Base-by-base conservation (phyloP, 2,113 vertebrate species). In the Antechinus stuartii region DNA sequence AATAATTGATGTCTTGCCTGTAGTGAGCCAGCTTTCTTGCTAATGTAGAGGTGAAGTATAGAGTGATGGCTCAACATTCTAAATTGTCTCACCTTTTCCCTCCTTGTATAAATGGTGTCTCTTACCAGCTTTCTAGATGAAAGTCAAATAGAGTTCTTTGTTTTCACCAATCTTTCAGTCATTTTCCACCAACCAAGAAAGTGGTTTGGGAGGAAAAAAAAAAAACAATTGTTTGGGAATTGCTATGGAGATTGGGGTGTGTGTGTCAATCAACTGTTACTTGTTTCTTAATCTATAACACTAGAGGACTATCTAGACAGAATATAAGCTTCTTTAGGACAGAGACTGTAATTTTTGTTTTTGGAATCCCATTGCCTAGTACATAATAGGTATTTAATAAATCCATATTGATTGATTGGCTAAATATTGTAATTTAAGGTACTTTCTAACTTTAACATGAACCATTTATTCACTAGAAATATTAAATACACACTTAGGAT, bases 31-130 rank as follows among this genome's bases (percentile, higher is more conserved):
- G 46, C 42, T 92, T 42, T 42, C 53, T 92, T 92, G 19, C 27
- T 92, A 91, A 52, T 3, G 3, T 53, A 25, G 95, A 97, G 95
- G 30, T 68, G 56, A 96, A 94, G 61, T 97, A 92, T 27, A 52
- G 93, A 92, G 11, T 27, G 53, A 76, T 25, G 24, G 3, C 8
- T 57, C 91, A 47, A 68, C 68, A 89, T 91, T 56, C 56, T 90
- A 97, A 97, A 96, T 96, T 0, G 0, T 91, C 89, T 92, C 89
- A 52, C 91, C 91, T 61, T 96, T 90, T 96, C 92, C 89, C 91
- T 97, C 46, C 90, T 22, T 95, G 91, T 94, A 96, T 92, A 96
- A 93, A 92, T 42, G 92, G 94, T 47, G 53, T 89, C 16, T 47
- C 56, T 27, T 93, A 2, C 25, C 96, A 76, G 49, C 93, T 7